Percentiles rank a stretch among this genome's conserved stretches.
Conservation (phyloP, 2,797 vertebrate genomes). For the Paratrypauchen microcephalus region DNA sequence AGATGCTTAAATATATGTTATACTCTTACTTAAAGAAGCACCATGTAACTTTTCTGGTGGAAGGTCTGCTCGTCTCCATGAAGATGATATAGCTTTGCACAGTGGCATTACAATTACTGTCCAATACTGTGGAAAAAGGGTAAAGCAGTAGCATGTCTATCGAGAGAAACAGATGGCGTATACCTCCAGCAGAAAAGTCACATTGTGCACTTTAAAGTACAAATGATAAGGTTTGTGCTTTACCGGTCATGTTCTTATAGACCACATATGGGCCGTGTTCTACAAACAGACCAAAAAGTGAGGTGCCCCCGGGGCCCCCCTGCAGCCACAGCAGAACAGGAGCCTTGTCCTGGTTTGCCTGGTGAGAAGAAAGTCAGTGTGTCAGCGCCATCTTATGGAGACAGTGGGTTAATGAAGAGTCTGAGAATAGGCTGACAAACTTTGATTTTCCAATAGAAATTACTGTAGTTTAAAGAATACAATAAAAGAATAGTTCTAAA, state of each 20-base stretch:
- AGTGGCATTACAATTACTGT: too few relatives aligned
- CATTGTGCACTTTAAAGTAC: too few relatives aligned
- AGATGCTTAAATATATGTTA: neutral
- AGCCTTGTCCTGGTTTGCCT: conserved; percentile 67
- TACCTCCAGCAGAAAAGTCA: too few relatives aligned
- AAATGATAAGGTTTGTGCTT: conserved; percentile 22
- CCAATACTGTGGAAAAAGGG: too few relatives aligned
- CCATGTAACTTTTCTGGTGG: too few relatives aligned
- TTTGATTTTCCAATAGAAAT: neutral
- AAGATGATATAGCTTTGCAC: too few relatives aligned
- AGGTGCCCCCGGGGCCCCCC: conserved; percentile 85
- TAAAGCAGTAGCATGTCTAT: too few relatives aligned
- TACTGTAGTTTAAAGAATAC: neutral
- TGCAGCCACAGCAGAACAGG: conserved; percentile 89
- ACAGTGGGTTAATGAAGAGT: neutral
- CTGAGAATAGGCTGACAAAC: too few relatives aligned
- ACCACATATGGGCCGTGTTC: conserved; percentile 89
- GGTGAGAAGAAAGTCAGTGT: conserved; percentile 6
- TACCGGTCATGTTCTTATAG: conserved; percentile 81
- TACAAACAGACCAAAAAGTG: conserved; percentile 91
- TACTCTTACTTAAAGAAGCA: too few relatives aligned
- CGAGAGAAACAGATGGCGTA: too few relatives aligned
- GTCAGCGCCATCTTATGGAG: conserved; percentile 54
- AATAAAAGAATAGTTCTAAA: neutral
- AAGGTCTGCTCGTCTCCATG: too few relatives aligned